phyloP scores from a whole-genome alignment of 2,888 invertebrate genomes.

The Dusona sp. region DNA sequence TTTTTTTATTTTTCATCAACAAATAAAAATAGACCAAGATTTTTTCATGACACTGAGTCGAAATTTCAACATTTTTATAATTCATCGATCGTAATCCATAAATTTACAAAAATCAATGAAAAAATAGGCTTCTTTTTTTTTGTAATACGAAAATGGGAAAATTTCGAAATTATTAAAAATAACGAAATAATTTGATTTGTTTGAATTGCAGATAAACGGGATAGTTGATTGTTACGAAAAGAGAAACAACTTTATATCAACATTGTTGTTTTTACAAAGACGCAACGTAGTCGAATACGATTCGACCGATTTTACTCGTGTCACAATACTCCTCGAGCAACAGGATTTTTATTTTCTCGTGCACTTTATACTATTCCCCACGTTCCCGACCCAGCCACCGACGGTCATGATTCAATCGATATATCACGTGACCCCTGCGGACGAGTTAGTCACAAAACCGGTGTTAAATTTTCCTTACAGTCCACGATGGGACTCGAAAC shows the following conservation, averaged over 20 bases:
- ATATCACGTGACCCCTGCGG: conserved; percentile 84
- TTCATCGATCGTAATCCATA: not conserved
- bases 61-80: not conserved
- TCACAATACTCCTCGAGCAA: conserved; percentile 83
- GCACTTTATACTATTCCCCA: conserved; percentile 77
- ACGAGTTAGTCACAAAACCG: conserved; percentile 72
- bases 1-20: conserved; percentile 57
- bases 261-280: conserved; percentile 78
- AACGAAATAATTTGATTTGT: not conserved
- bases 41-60: not conserved
- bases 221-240: conserved; percentile 65
- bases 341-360: conserved; percentile 84
- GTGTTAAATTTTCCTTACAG: conserved; percentile 80
- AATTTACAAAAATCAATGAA: too few relatives aligned
- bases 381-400: conserved; percentile 87
- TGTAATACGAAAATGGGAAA: not conserved
- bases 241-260: conserved; percentile 74
- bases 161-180: not conserved
- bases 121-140: not conserved
- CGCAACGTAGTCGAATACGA: conserved; percentile 85
- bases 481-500: conserved; percentile 74
- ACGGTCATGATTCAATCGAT: conserved; percentile 86
- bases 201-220: conserved; percentile 73
- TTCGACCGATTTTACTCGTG: conserved; percentile 80
- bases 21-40: not conserved